A percentile compares a stretch with the other conserved stretches of the same genome.
These are phyloP conservation scores for Mimachlamys varia DNA, from an alignment of 2,888 invertebrate genomes.

Conservation along the genomic window DNA sequence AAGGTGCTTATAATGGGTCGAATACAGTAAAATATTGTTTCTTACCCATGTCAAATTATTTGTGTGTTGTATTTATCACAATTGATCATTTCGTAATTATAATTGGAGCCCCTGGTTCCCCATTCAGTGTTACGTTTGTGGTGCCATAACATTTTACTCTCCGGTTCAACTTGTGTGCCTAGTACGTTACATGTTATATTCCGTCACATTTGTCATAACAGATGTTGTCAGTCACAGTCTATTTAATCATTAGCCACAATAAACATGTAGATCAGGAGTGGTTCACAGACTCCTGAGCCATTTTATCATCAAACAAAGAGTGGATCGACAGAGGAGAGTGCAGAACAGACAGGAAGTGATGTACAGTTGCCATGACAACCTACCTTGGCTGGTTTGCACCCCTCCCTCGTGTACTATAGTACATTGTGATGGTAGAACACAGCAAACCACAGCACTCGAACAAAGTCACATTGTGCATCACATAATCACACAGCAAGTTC, in stretches of 20 bases:
- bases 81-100: too few relatives aligned
- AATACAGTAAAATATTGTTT: too few relatives aligned
- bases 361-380: slow-evolving; percentile 1
- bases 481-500: slow-evolving; percentile 21
- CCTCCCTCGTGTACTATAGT: slow-evolving; percentile 12
- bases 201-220: too few relatives aligned
- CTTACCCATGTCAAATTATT: too few relatives aligned
- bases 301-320: neutral
- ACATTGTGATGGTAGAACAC: slow-evolving; percentile 25
- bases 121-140: too few relatives aligned
- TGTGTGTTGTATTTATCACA: too few relatives aligned
- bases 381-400: slow-evolving; percentile 9
- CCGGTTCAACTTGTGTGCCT: too few relatives aligned
- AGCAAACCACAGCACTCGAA: slow-evolving; percentile 34
- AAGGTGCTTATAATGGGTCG: too few relatives aligned
- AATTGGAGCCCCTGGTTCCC: too few relatives aligned
- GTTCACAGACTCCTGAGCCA: neutral
- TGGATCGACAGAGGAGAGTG: neutral
- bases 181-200: too few relatives aligned
- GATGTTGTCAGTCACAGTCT: neutral
- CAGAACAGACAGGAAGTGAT: slow-evolving; percentile 1
- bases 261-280: neutral
- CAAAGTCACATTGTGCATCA: slow-evolving; percentile 21
- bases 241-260: neutral
- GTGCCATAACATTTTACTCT: too few relatives aligned